Evolutionary conservation across 2,888 invertebrate species (phyloP).

Genomic region (Nipponacmea schrenckii): DNA sequence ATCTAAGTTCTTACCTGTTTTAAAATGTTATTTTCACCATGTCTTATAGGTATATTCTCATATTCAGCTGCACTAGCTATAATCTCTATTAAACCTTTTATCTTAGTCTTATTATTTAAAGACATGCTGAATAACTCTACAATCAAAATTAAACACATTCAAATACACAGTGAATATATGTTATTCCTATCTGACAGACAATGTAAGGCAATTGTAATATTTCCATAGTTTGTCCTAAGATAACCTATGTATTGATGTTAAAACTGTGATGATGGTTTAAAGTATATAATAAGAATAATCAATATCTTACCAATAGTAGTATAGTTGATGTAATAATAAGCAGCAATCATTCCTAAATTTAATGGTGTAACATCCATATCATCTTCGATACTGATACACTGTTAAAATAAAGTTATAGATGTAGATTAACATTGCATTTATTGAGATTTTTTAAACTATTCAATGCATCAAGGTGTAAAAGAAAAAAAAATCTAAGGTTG

Average conservation of each 20-base stretch:
- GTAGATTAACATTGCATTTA: constrained; percentile 1
- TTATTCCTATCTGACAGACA: neutral
- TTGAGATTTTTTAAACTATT: neutral
- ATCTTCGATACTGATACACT: constrained; percentile 95
- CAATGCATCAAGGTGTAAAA: too few species aligned
- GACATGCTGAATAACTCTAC: constrained; percentile 96
- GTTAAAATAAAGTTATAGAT: constrained; percentile 29
- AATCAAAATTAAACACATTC: constrained; percentile 25
- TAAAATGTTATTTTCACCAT: constrained; percentile 92
- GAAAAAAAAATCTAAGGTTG: too few species aligned
- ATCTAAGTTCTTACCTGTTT: constrained; percentile 62
- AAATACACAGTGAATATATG: neutral
- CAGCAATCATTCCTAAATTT: constrained; percentile 99
- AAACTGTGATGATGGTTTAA: too few species aligned
- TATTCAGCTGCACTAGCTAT: constrained; percentile 98
- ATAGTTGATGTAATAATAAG: constrained; percentile 99
- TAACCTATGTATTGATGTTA: too few species aligned
- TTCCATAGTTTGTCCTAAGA: too few species aligned
- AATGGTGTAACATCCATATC: constrained; percentile 97
- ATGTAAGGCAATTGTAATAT: neutral
- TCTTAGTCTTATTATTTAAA: constrained; percentile 95
- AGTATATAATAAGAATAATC: too few species aligned
- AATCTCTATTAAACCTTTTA: constrained; percentile 95
- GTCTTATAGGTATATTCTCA: constrained; percentile 91
- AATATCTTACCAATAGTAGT: constrained; percentile 86